Conservation (phyloP, 2,113 vertebrate species). For the Craseonycteris thonglongyai region DNA sequence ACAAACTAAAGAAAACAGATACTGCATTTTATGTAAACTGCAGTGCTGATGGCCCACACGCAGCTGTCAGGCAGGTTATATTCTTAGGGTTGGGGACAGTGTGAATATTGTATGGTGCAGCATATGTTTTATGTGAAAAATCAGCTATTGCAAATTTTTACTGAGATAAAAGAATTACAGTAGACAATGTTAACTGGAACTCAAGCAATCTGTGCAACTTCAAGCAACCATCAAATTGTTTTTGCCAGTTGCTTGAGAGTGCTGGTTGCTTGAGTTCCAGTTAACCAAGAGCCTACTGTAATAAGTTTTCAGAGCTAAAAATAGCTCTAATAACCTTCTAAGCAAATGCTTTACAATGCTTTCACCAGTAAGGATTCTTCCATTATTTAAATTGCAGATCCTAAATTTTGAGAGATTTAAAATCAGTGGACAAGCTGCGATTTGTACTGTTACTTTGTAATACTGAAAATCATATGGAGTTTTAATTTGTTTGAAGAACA, state of each 20-base stretch:
- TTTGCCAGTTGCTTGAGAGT: no score
- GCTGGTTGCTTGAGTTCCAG: no score
- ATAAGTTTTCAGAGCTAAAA: neutral
- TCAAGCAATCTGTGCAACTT: no score
- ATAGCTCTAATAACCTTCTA: neutral
- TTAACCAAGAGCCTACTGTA: no score
- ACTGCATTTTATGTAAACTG: neutral
- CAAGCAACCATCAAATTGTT: no score
- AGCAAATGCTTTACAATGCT: neutral
- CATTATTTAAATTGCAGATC: neutral
- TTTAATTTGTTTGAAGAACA: neutral
- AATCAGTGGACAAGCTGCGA: neutral
- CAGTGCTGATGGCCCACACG: neutral
- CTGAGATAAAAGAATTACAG: neutral
- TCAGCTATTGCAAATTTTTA: neutral
- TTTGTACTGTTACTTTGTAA: neutral
- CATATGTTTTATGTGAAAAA: neutral
- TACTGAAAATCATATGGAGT: neutral
- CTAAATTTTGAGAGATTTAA: neutral
- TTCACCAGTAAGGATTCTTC: neutral
- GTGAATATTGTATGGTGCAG: neutral
- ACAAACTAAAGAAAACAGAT: conserved; percentile 13
- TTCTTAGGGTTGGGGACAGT: neutral
- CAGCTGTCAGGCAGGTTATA: neutral
- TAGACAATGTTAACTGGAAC: no score